phyloP scores from a whole-genome alignment of 2,797 vertebrate species.

The Acanthurus lineatus region DNA sequence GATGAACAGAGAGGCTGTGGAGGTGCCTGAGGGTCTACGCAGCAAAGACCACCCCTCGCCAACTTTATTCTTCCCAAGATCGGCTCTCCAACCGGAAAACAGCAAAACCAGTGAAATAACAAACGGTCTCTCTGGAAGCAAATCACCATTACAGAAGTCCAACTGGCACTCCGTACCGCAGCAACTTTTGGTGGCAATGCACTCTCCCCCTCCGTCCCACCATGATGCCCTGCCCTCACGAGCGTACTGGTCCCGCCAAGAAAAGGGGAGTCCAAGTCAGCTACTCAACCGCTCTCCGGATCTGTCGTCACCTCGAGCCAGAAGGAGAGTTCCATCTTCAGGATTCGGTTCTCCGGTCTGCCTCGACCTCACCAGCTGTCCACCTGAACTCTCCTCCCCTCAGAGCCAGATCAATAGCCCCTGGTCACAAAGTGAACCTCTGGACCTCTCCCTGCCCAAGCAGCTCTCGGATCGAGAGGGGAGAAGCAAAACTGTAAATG shows the following conservation, averaged over 20 bases:
- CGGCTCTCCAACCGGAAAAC: slow-evolving; percentile 60
- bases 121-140: slow-evolving; percentile 75
- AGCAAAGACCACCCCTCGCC: slow-evolving; percentile 60
- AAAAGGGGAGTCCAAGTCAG: slow-evolving; percentile 74
- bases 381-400: slow-evolving; percentile 64
- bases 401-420: slow-evolving; percentile 53
- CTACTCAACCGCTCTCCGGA: slow-evolving; percentile 61
- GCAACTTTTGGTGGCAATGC: slow-evolving; percentile 79
- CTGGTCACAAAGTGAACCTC: slow-evolving; percentile 83
- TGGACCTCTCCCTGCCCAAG: slow-evolving; percentile 88
- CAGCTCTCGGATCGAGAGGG: slow-evolving; percentile 48
- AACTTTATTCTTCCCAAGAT: slow-evolving; percentile 68
- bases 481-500: slow-evolving; percentile 59
- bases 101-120: slow-evolving; percentile 56
- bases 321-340: slow-evolving; percentile 70
- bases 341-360: slow-evolving; percentile 75
- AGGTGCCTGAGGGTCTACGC: slow-evolving; percentile 61
- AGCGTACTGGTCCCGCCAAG: slow-evolving; percentile 73
- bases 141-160: slow-evolving; percentile 74
- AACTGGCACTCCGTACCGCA: slow-evolving; percentile 82
- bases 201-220: slow-evolving; percentile 72
- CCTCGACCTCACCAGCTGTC: slow-evolving; percentile 72
- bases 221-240: slow-evolving; percentile 60
- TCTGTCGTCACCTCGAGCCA: slow-evolving; percentile 69
- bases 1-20: slow-evolving; percentile 70